Evolutionary conservation across 2,888 invertebrate species (phyloP), one percentile per base, ranked within the genome.

Genomic region (Clitarchus hookeri): DNA sequence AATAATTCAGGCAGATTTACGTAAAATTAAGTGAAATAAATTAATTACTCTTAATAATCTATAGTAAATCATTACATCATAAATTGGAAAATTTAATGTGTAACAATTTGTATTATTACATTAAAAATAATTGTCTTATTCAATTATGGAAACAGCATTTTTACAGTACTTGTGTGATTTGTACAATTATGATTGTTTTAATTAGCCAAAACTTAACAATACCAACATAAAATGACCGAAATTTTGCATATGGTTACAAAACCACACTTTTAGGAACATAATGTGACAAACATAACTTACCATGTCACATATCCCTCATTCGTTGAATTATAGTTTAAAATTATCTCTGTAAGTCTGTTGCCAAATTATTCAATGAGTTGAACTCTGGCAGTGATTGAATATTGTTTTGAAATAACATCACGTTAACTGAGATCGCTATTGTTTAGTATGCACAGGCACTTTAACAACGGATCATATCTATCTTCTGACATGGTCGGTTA

Each of bases 211-310:
- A 23, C 65, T 19, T 65, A 65, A 23, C 65, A 65, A 65, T 65
- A 65, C 65, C n/a, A 65, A 65, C 65, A 65, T 19, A 19, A 65
- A 65, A n/a, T 65, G 65, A 23, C 65, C 11, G 65, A 65, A 65
- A 1, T 16, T 23, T 65, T 11, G 53, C 53, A 53, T 53, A 19
- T 4, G 53, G 53, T 53, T 53, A 53, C 12, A 53, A 16, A 53
- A 12, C 27, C 26, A 79, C 27, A 36, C 36, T 36, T 36, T 36
- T 36, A 36, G 36, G 1, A 36, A 36, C 36, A 36, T 36, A 79
- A 27, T 12, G 84, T 87, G 84, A 87, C 85, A 84, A 86, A 86
- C 78, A 16, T 88, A 77, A 85, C 86, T 86, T 88, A 87, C 87
- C 88, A 88, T 84, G 86, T 83, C 77, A 88, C 88, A 84, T 83